These are phyloP conservation scores for Atopsyche davidsoni DNA, from an alignment of 1,140 invertebrate genomes.

Conservation along the genomic window DNA sequence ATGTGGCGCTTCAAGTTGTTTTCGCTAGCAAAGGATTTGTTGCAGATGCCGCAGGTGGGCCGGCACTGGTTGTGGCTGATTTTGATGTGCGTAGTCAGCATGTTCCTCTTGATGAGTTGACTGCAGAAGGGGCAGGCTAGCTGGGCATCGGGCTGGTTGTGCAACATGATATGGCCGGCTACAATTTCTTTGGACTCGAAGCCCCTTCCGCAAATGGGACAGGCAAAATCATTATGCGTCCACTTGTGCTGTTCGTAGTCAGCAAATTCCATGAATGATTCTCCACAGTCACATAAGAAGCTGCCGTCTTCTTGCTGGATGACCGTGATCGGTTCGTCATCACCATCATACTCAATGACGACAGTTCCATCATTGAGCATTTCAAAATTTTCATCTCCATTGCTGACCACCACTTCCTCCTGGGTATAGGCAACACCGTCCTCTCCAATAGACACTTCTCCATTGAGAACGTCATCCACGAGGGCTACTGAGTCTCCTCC, in stretches of 20 bases:
- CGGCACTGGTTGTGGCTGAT: slow-evolving; percentile 44
- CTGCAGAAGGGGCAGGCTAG: slow-evolving; percentile 46
- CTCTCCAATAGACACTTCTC: slow-evolving; percentile 20
- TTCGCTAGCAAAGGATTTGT: slow-evolving; percentile 52
- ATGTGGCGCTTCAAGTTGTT: slow-evolving; percentile 56
- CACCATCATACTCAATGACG: slow-evolving; percentile 32
- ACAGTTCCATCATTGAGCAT: slow-evolving; percentile 42
- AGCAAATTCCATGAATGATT: slow-evolving; percentile 39
- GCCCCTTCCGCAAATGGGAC: slow-evolving; percentile 47
- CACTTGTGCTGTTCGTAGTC: slow-evolving; percentile 42
- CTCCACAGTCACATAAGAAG: slow-evolving; percentile 45
- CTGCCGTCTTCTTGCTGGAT: slow-evolving; percentile 43
- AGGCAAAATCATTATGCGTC: slow-evolving; percentile 44
- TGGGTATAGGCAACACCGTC: slow-evolving; percentile 33
- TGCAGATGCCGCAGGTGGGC: slow-evolving; percentile 50
- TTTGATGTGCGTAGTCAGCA: slow-evolving; percentile 47
- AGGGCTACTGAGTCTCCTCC: slow-evolving; percentile 3
- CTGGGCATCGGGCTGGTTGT: slow-evolving; percentile 38
- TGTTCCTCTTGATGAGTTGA: slow-evolving; percentile 41
- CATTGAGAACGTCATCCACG: neutral
- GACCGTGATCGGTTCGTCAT: slow-evolving; percentile 38
- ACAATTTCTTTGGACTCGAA: slow-evolving; percentile 61
- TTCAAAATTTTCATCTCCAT: slow-evolving; percentile 39
- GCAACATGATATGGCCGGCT: slow-evolving; percentile 59
- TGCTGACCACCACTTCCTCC: slow-evolving; percentile 36